Evolutionary conservation across 2,888 invertebrate genomes (phyloP).

Genomic region (Dryobotodes eremita): DNA sequence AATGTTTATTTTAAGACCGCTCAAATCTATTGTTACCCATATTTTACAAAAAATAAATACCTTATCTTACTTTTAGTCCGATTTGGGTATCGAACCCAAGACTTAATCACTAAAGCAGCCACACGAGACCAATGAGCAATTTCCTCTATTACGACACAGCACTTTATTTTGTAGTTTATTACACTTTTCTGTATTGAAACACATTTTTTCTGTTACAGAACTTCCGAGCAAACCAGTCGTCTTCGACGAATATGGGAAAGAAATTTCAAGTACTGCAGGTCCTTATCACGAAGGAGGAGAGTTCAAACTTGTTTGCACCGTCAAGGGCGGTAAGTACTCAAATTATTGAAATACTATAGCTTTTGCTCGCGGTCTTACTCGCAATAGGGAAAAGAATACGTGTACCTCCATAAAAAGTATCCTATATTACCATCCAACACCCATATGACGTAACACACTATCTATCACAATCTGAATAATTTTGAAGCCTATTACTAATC

Average conservation of each 20-base stretch:
- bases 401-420: background rate
- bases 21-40: too few species aligned
- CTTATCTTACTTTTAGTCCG: background rate
- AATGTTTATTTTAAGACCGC: too few species aligned
- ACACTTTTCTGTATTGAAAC: slow-evolving; percentile 23
- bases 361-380: background rate
- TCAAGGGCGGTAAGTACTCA: slow-evolving; percentile 92
- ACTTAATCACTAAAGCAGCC: background rate
- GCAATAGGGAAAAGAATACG: background rate
- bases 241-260: slow-evolving; percentile 93
- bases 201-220: slow-evolving; percentile 89
- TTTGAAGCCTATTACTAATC: too few species aligned
- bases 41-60: too few species aligned
- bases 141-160: background rate
- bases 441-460: too few species aligned
- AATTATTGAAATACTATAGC: background rate
- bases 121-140: background rate
- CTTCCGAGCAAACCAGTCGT: slow-evolving; percentile 94
- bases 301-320: slow-evolving; percentile 94
- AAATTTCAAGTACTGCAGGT: slow-evolving; percentile 92
- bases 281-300: slow-evolving; percentile 94
- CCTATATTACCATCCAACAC: too few species aligned
- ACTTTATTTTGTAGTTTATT: slow-evolving; percentile 4
- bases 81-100: background rate
- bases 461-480: too few species aligned